Percentiles rank a stretch among this genome's conserved stretches.
phyloP scores from a whole-genome alignment of 2,113 vertebrate species.

The Probosciger aterrimus region DNA sequence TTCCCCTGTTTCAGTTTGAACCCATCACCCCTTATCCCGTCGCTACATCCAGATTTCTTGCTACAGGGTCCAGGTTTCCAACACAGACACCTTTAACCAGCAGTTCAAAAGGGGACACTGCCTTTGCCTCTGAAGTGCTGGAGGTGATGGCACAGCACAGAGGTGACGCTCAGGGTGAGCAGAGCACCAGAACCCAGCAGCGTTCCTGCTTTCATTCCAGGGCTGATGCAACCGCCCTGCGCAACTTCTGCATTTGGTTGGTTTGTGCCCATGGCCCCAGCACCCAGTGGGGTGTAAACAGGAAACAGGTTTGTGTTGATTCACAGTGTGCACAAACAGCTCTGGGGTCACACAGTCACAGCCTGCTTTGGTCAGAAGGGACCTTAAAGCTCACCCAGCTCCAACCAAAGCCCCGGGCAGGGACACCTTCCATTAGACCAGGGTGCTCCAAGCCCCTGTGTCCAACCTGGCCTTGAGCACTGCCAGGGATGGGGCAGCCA shows the following conservation, averaged over 20 bases:
- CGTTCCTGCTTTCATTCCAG: fast-evolving
- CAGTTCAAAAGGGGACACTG: neutral
- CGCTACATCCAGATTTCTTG: neutral
- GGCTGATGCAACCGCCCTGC: fast-evolving
- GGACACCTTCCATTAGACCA: neutral
- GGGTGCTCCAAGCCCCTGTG: no score
- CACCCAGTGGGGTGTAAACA: neutral
- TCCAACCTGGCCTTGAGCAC: neutral
- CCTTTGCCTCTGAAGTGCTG: neutral
- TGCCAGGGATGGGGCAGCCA: no score
- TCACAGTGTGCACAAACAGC: neutral
- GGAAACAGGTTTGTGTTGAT: neutral
- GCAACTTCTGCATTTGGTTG: neutral
- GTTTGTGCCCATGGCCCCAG: fast-evolving
- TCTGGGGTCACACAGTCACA: neutral
- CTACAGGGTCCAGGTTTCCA: neutral
- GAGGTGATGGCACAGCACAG: fast-evolving
- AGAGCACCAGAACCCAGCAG: neutral
- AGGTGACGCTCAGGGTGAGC: neutral
- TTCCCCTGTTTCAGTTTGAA: neutral
- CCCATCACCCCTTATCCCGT: neutral
- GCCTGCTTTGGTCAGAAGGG: neutral
- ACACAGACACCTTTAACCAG: fast-evolving
- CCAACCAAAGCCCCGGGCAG: neutral
- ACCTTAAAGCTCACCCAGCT: neutral